Conservation (phyloP, 2,113 vertebrate species). For the Gymnorhina tibicen region DNA sequence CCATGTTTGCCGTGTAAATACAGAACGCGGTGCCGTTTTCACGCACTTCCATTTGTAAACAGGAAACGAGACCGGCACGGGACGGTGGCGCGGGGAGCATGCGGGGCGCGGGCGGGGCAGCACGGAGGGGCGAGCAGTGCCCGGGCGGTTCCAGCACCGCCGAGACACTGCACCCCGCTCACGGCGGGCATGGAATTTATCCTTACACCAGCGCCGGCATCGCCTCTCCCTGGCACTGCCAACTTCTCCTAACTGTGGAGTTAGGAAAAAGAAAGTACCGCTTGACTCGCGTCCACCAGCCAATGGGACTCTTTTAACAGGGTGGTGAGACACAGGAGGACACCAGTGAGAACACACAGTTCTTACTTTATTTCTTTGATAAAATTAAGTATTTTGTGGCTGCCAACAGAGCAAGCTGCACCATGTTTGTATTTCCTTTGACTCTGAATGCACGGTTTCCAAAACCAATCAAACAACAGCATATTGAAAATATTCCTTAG, state of each 20-base stretch:
- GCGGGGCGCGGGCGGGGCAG: neutral
- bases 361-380: slow-evolving; percentile 46
- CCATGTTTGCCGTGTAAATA: neutral
- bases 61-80: neutral
- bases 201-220: neutral
- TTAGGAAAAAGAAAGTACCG: neutral
- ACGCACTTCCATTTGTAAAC: neutral
- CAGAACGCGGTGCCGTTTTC: neutral
- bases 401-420: slow-evolving; percentile 12
- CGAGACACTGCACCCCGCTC: neutral
- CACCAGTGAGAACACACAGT: slow-evolving; percentile 18
- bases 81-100: neutral
- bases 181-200: no score
- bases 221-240: neutral
- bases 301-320: neutral
- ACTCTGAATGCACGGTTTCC: neutral
- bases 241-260: neutral
- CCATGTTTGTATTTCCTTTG: neutral
- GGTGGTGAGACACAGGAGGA: slow-evolving; percentile 19
- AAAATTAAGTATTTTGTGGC: slow-evolving; percentile 50
- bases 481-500: slow-evolving; percentile 7
- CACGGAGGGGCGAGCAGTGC: neutral
- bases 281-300: neutral
- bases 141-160: neutral
- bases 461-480: neutral